These are phyloP conservation scores for Rhopalosiphum nymphaeae DNA, from an alignment of 2,888 invertebrate species.

Conservation along the genomic window DNA sequence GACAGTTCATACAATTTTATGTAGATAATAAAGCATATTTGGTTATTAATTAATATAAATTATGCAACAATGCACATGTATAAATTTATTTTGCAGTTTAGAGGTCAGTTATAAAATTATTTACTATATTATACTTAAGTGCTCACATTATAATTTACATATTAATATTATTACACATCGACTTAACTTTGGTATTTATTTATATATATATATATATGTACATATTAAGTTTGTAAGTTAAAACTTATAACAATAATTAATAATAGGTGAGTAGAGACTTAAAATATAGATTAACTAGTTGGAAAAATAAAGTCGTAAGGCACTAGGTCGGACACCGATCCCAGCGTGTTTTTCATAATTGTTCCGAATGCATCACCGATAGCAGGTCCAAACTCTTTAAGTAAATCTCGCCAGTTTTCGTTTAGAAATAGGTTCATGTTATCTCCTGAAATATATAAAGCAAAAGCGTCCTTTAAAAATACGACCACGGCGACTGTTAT, in stretches of 20 bases:
- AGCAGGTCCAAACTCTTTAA: conserved; percentile 70
- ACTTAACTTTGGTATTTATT: not conserved
- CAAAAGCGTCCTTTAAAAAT: not conserved
- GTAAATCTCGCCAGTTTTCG: conserved; percentile 71
- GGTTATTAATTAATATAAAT: too few species aligned
- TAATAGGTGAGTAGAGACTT: not conserved
- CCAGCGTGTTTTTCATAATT: conserved; percentile 68
- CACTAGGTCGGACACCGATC: conserved; percentile 68
- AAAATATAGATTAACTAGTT: conserved; percentile 17
- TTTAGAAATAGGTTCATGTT: conserved; percentile 71
- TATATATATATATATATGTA: too few species aligned
- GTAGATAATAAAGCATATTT: too few species aligned
- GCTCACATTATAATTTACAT: not conserved
- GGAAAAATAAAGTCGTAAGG: conserved; percentile 69
- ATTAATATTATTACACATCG: not conserved
- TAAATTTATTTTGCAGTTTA: too few species aligned
- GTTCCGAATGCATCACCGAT: conserved; percentile 69
- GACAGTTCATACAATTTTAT: too few species aligned
- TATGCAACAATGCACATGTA: too few species aligned
- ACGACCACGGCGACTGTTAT: not conserved
- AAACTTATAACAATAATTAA: not conserved
- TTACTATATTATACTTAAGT: too few species aligned
- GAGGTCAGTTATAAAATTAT: too few species aligned
- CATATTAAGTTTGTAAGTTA: not conserved
- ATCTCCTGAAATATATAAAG: conserved; percentile 68